A percentile compares a stretch with the other conserved stretches of the same genome.
Conservation (phyloP, 2,888 invertebrate genomes). For the Digitonthophagus gazella region DNA sequence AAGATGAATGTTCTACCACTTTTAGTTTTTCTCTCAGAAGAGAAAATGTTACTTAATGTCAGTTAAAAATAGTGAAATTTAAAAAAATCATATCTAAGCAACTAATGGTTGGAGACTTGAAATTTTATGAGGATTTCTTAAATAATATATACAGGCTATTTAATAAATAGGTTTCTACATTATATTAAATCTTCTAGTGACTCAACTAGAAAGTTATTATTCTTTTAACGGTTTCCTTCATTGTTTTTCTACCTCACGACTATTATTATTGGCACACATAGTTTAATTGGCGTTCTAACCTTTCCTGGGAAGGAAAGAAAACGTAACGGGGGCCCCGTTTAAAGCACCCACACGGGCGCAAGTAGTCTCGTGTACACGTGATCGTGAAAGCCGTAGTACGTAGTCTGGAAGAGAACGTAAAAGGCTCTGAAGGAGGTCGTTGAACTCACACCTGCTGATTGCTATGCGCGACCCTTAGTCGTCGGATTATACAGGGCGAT, state of each 20-base stretch:
- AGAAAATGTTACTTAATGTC: too few species aligned
- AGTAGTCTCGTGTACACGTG: background rate
- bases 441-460: conserved; percentile 41
- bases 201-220: background rate
- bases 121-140: too few species aligned
- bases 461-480: conserved; percentile 34
- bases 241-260: background rate
- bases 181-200: too few species aligned
- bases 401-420: background rate
- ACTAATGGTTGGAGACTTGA: too few species aligned
- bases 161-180: too few species aligned
- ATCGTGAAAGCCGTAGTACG: background rate
- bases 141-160: too few species aligned
- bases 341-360: background rate
- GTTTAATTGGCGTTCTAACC: background rate
- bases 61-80: too few species aligned
- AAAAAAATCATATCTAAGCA: too few species aligned
- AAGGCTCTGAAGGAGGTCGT: conserved; percentile 29
- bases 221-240: background rate
- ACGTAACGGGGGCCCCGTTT: background rate
- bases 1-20: too few species aligned
- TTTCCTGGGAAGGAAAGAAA: background rate
- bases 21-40: too few species aligned
- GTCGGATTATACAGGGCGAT: conserved; percentile 15
- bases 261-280: background rate